These are phyloP conservation scores for Lasioglossum pauxillum DNA, from an alignment of 2,888 invertebrate genomes.

Conservation along the genomic window DNA sequence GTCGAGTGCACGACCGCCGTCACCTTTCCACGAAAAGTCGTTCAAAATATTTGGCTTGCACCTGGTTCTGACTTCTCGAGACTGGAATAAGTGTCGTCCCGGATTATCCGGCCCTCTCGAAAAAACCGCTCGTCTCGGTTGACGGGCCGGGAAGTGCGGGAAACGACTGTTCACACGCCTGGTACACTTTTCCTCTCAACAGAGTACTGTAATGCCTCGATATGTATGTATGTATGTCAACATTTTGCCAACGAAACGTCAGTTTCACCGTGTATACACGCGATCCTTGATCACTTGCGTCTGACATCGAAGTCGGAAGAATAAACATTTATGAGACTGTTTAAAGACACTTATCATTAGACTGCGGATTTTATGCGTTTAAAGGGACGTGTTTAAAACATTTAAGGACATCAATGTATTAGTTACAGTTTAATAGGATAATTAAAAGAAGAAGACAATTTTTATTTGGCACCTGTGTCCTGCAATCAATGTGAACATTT, in stretches of 20 bases:
- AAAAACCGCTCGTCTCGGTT: conserved; percentile 2
- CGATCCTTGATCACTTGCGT: neutral
- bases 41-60: conserved; percentile 63
- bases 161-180: conserved; percentile 19
- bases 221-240: neutral
- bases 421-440: too few relatives aligned
- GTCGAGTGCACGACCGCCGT: conserved; percentile 33
- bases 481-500: too few relatives aligned
- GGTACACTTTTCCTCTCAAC: neutral
- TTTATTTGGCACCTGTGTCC: too few relatives aligned
- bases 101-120: conserved; percentile 50
- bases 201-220: neutral
- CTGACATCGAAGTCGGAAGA: neutral
- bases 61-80: conserved; percentile 50
- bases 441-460: too few relatives aligned
- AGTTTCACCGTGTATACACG: neutral
- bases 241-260: neutral
- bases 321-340: neutral
- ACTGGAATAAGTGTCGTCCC: conserved; percentile 26
- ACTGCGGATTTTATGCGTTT: too few relatives aligned
- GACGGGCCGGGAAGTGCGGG: conserved; percentile 1
- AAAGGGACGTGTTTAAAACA: too few relatives aligned
- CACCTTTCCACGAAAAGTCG: conserved; percentile 41
- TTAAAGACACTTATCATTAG: too few relatives aligned
- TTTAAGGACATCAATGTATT: too few relatives aligned